Evolutionary conservation across 2,113 vertebrate species (phyloP).

Genomic region (Pelvicachromis taeniatus): DNA sequence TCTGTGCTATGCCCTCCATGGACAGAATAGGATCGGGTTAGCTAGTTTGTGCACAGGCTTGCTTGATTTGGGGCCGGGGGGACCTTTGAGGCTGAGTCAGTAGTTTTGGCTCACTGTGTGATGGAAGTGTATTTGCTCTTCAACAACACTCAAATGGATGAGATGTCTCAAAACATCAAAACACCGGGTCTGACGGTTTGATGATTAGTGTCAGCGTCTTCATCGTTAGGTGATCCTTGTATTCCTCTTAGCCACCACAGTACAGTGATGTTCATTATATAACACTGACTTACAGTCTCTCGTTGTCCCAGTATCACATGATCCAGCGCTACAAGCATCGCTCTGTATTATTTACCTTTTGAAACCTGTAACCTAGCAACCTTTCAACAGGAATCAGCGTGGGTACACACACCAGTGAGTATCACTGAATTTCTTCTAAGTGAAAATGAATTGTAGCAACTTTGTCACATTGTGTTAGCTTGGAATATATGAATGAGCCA

Average conservation of each 20-base stretch:
- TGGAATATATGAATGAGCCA: not conserved
- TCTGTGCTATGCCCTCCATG: not conserved
- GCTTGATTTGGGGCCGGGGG: not conserved
- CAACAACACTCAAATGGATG: not conserved
- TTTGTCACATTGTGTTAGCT: not conserved
- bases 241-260: not conserved
- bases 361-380: constrained; percentile 15
- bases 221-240: not conserved
- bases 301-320: not conserved
- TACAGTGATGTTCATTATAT: not conserved
- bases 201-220: not conserved
- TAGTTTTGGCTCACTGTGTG: not conserved
- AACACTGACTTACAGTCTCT: not conserved
- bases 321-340: not conserved
- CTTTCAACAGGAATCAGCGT: not conserved
- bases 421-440: not conserved
- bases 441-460: not conserved
- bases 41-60: not conserved
- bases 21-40: not conserved
- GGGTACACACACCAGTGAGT: not conserved
- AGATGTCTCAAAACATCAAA: not conserved
- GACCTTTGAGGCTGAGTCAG: not conserved
- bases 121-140: not conserved
- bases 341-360: not conserved
- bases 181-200: not conserved